Evolutionary conservation across 2,888 invertebrate genomes (phyloP), one percentile per base, ranked within the genome.

Genomic region (Eubasilissa splendida): DNA sequence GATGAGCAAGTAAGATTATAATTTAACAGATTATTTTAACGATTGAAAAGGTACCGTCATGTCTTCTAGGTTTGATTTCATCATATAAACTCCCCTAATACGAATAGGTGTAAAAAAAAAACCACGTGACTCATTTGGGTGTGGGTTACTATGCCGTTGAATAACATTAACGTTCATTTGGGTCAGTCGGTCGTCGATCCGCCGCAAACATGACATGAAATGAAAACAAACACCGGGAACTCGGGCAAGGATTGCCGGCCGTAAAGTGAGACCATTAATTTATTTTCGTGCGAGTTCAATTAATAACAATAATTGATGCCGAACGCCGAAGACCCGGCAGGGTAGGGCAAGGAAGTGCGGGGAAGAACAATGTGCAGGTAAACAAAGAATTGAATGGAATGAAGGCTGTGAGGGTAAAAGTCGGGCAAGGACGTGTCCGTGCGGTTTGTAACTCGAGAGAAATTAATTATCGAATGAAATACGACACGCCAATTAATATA

Each of bases 111-210:
- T 58, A 58, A 9, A n/a, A 58, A n/a, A 58, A 58, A 58, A 5
- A 58, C 1, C 9, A 10, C 58, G 42, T 42, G 42, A 42, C 42
- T 5, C 42, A 42, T 42, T 5, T 42, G 42, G 42, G 42, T 42
- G 42, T 42, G 42, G 42, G 42, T 42, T 42, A 42, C 7, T 42
- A 42, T 42, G 42, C 42, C 42, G 42, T 42, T 7, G 42, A 7
- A 42, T 7, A 42, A 42, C 7, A 7, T 42, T 42, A 1, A 42
- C 42, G 42, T 2, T 1, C 42, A 66, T 66, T 9, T 66, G 50
- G 66, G 66, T 66, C 66, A 52, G 52, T 14, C 14, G 66, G 50
- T 12, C 66, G 50, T 68, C 42, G 63, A 63, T 63, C 68, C 14
- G 14, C 68, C 14, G 68, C 50, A 52, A 68, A 68, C 14, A 68